phyloP scores from a whole-genome alignment of 2,888 invertebrate genomes.

The Timema podura region DNA sequence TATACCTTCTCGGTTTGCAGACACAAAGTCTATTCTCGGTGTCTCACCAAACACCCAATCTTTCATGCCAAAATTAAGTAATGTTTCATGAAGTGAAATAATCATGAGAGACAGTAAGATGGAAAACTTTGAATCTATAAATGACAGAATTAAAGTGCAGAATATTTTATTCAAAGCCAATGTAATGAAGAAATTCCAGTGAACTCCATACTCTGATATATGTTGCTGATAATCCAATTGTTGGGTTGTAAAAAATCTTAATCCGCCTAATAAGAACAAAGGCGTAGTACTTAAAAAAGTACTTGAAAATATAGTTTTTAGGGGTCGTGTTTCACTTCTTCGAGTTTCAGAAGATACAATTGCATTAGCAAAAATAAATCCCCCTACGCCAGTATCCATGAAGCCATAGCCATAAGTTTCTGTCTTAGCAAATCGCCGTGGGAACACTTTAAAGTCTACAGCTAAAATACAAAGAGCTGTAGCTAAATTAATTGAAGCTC shows the following conservation, averaged over 20 bases:
- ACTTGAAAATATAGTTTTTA: neutral
- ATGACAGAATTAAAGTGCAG: constrained; percentile 57
- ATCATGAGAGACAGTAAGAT: constrained; percentile 54
- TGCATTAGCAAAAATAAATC: constrained; percentile 79
- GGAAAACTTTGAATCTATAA: constrained; percentile 50
- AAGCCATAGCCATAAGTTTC: constrained; percentile 78
- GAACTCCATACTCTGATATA: constrained; percentile 89
- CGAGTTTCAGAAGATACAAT: constrained; percentile 59
- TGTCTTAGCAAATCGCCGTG: constrained; percentile 81
- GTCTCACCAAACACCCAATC: constrained; percentile 63
- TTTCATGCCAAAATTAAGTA: constrained; percentile 60
- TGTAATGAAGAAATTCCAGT: constrained; percentile 98
- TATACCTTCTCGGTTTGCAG: constrained; percentile 90
- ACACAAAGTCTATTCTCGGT: constrained; percentile 57
- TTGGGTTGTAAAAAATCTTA: constrained; percentile 56
- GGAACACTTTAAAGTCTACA: constrained; percentile 88
- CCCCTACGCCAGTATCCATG: constrained; percentile 95
- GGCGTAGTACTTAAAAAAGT: constrained; percentile 36
- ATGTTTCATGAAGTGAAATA: constrained; percentile 60
- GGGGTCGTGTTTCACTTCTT: too few relatives aligned
- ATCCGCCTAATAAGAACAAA: constrained; percentile 58
- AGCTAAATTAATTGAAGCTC: constrained; percentile 66
- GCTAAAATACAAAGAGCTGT: constrained; percentile 84
- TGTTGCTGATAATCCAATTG: constrained; percentile 79
- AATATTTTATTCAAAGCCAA: constrained; percentile 76